A percentile compares a stretch with the other conserved stretches of the same genome.
Conservation (phyloP, 1,140 invertebrate species). For the Aplysia californica region DNA sequence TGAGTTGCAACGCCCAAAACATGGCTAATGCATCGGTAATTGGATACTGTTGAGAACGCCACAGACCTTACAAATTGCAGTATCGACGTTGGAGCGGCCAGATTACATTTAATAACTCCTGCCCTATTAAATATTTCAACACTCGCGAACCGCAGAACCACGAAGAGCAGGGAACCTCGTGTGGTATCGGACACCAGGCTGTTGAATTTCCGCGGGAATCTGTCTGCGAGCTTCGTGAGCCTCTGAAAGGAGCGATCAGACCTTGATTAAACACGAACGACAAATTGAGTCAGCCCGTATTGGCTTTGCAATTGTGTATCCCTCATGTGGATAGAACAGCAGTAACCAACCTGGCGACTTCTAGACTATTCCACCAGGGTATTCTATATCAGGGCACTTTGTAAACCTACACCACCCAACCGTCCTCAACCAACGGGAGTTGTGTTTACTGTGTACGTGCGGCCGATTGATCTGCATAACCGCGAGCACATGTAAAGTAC, state of each 20-base stretch:
- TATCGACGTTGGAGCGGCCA: not conserved
- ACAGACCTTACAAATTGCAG: not conserved
- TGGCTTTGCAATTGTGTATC: constrained; percentile 14
- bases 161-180: not conserved
- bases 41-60: not conserved
- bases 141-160: too few species aligned
- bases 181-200: not conserved
- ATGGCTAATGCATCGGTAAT: not conserved
- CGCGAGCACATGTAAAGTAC: constrained; percentile 15
- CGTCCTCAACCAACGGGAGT: not conserved
- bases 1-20: not conserved
- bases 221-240: not conserved
- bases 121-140: not conserved
- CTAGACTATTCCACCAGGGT: not conserved
- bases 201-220: not conserved
- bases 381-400: not conserved
- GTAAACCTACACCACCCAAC: constrained; percentile 5
- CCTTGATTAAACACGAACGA: constrained; percentile 5
- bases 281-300: constrained; percentile 10
- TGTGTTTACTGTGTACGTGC: constrained; percentile 7
- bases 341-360: constrained; percentile 4
- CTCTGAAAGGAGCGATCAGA: not conserved
- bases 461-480: constrained; percentile 11
- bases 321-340: not conserved
- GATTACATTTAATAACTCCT: not conserved